phyloP scores from a whole-genome alignment of 2,888 invertebrate species.

The Crocallis elinguaria region DNA sequence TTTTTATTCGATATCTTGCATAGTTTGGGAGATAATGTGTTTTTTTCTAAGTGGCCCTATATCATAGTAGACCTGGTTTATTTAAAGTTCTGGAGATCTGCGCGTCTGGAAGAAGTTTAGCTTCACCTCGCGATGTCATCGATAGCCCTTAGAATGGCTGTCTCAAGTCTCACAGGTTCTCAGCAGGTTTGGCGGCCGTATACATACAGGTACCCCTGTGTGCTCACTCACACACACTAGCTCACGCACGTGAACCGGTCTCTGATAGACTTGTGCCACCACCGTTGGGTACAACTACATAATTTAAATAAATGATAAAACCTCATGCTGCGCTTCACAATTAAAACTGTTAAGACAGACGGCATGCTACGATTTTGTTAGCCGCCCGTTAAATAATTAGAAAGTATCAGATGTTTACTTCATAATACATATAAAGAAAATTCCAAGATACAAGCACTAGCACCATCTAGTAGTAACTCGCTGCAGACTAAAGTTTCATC shows the following conservation, averaged over 20 bases:
- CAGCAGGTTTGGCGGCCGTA: conserved; percentile 48
- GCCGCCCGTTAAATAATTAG: conserved; percentile 68
- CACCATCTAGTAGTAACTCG: no score
- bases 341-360: conserved; percentile 68
- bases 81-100: not conserved
- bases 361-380: conserved; percentile 60
- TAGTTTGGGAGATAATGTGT: no score
- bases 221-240: conserved; percentile 33
- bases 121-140: conserved; percentile 18
- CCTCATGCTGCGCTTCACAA: conserved; percentile 70
- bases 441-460: not conserved
- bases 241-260: conserved; percentile 67
- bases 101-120: not conserved
- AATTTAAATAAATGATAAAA: conserved; percentile 75
- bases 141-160: conserved; percentile 35
- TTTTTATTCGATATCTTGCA: no score
- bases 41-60: no score
- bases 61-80: no score
- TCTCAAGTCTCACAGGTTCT: conserved; percentile 34
- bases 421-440: not conserved
- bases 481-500: no score
- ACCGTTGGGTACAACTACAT: conserved; percentile 71
- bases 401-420: conserved; percentile 47
- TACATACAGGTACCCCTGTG: conserved; percentile 25
- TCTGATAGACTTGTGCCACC: conserved; percentile 63